A percentile compares a stretch with the other conserved stretches of the same genome.
Conservation (phyloP, 1,140 invertebrate species). For the Caenorhabditis inopinata region DNA sequence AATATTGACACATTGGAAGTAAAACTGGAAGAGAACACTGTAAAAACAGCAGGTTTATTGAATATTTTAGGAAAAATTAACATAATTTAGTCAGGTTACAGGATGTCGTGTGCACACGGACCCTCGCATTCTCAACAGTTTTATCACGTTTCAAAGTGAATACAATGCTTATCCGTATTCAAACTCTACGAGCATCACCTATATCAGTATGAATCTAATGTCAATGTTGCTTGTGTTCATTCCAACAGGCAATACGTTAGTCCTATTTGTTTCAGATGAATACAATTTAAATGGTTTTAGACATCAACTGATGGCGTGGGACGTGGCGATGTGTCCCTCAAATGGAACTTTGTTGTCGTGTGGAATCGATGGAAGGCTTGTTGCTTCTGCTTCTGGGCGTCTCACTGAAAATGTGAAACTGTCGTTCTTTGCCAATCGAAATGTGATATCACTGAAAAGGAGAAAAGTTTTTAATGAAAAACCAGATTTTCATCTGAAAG, state of each 20-base stretch:
- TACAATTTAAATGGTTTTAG: neutral
- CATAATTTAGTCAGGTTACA: neutral
- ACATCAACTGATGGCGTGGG: constrained; percentile 4
- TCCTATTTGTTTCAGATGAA: neutral
- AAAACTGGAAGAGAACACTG: neutral
- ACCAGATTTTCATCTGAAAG: neutral
- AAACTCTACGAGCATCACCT: neutral
- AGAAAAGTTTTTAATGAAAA: neutral
- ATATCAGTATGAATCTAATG: neutral
- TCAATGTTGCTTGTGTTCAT: neutral
- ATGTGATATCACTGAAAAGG: neutral
- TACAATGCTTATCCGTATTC: neutral
- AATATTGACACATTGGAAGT: neutral
- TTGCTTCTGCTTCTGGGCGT: neutral
- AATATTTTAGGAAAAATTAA: no score
- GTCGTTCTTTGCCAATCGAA: neutral
- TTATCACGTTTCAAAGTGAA: neutral
- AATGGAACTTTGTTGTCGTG: neutral
- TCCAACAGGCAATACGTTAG: constrained; percentile 4
- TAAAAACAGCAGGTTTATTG: neutral
- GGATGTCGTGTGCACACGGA: neutral
- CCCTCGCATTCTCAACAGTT: neutral
- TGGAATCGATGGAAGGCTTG: neutral
- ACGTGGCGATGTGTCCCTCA: neutral
- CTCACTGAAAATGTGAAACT: neutral